Evolutionary conservation across 2,797 vertebrate species (phyloP).

Genomic region (Enteromius mattozi): DNA sequence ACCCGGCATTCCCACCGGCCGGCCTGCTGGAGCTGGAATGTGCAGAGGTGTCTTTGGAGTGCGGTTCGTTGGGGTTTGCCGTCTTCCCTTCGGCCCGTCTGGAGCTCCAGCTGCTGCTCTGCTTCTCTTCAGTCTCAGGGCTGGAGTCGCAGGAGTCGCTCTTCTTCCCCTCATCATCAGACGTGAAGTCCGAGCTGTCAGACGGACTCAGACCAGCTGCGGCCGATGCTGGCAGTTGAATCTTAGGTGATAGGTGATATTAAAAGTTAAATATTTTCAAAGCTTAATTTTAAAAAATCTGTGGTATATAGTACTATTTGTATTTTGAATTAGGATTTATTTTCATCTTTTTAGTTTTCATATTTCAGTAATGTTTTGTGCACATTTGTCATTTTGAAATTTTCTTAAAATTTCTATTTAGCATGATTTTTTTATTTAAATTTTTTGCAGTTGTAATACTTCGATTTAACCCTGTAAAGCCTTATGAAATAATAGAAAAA

Average conservation of each 20-base stretch:
- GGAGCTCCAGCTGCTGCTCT: slow-evolving; percentile 69
- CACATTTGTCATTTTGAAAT: not conserved
- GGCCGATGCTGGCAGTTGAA: slow-evolving; percentile 86
- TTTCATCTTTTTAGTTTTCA: not conserved
- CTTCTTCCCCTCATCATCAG: slow-evolving; percentile 89
- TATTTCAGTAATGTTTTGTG: not conserved
- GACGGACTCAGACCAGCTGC: slow-evolving; percentile 79
- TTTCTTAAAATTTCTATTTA: not conserved
- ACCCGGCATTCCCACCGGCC: slow-evolving; percentile 63
- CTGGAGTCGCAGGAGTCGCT: slow-evolving; percentile 88
- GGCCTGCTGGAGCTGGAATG: slow-evolving; percentile 71
- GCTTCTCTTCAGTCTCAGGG: slow-evolving; percentile 70
- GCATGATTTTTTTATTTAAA: not conserved
- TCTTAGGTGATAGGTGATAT: slow-evolving; percentile 74
- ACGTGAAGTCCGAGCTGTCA: slow-evolving; percentile 90
- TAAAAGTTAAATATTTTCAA: slow-evolving; percentile 27
- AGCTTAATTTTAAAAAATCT: not conserved
- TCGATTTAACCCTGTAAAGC: not conserved
- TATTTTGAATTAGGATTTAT: not conserved
- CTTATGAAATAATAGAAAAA: not conserved
- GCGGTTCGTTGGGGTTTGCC: slow-evolving; percentile 33
- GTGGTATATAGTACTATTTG: not conserved
- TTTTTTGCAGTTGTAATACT: not conserved
- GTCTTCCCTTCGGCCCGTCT: slow-evolving; percentile 69
- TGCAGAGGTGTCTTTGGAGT: slow-evolving; percentile 67